Conservation (phyloP, 2,888 invertebrate genomes). For the Drosophila kanekoi region DNA sequence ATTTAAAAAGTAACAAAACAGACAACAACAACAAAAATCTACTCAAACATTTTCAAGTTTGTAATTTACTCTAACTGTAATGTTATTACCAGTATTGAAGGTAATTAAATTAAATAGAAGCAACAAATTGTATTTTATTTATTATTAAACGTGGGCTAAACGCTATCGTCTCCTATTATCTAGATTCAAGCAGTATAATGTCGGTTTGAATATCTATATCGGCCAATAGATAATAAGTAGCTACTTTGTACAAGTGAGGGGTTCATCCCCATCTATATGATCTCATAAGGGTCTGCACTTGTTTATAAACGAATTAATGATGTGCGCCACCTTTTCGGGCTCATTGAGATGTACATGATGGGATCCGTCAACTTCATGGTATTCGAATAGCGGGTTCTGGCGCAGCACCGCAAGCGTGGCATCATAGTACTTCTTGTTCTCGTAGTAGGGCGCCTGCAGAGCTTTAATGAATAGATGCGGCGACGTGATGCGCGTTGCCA, state of each 20-base stretch:
- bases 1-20: conserved; percentile 31
- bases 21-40: conserved; percentile 22
- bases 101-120: conserved; percentile 70
- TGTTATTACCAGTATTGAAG: conserved; percentile 72
- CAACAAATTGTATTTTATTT: conserved; percentile 40
- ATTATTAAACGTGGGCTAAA: conserved; percentile 5
- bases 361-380: conserved; percentile 88
- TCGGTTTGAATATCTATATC: neutral
- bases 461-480: conserved; percentile 89
- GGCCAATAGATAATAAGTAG: conserved; percentile 9
- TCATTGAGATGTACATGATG: conserved; percentile 92
- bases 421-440: conserved; percentile 86
- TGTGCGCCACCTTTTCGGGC: conserved; percentile 87
- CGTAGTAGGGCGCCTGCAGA: conserved; percentile 86
- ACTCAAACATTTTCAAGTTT: conserved; percentile 56
- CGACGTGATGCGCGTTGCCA: conserved; percentile 87
- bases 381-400: conserved; percentile 87
- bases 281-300: conserved; percentile 83
- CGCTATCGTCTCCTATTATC: conserved; percentile 17
- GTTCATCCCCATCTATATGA: neutral
- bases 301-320: conserved; percentile 87
- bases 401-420: conserved; percentile 87
- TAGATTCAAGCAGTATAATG: conserved; percentile 20
- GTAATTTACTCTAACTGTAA: conserved; percentile 65
- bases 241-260: conserved; percentile 27